phyloP scores from a whole-genome alignment of 2,797 vertebrate genomes.

The Hozukius guyotensis region DNA sequence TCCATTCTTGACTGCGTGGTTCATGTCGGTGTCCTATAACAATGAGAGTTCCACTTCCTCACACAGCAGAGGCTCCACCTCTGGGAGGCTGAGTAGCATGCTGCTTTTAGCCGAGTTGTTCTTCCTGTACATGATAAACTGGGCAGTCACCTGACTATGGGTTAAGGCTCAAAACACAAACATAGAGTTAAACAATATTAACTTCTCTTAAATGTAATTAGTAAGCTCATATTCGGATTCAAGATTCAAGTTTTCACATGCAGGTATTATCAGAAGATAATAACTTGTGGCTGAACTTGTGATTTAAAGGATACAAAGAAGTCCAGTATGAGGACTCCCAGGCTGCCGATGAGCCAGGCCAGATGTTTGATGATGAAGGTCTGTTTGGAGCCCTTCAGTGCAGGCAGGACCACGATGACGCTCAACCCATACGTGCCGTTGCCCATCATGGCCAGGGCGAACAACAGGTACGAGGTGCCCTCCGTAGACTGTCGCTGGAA shows the following conservation, averaged over 20 bases:
- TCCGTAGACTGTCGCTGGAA: slow-evolving; percentile 79
- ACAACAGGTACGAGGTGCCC: slow-evolving; percentile 78
- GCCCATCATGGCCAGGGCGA: slow-evolving; percentile 77
- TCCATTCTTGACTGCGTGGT: not conserved
- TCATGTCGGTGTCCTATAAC: slow-evolving; percentile 13
- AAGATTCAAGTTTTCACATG: not conserved
- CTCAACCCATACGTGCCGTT: slow-evolving; percentile 77
- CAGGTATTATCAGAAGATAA: not conserved
- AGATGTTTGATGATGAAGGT: slow-evolving; percentile 78
- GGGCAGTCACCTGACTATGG: slow-evolving; percentile 68
- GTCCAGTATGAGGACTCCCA: slow-evolving; percentile 81
- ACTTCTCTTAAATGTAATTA: not conserved
- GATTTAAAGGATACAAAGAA: slow-evolving; percentile 77
- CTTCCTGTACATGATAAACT: slow-evolving; percentile 75
- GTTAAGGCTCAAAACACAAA: slow-evolving; percentile 54
- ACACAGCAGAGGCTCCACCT: slow-evolving; percentile 75
- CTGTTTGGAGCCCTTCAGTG: slow-evolving; percentile 48
- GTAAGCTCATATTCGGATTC: not conserved
- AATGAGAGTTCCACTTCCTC: slow-evolving; percentile 64
- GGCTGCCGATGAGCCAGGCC: slow-evolving; percentile 82
- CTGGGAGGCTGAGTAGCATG: slow-evolving; percentile 45
- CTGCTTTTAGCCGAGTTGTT: slow-evolving; percentile 11
- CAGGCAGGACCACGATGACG: slow-evolving; percentile 77
- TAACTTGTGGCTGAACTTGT: not conserved
- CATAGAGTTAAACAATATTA: not conserved